Evolutionary conservation across 2,113 vertebrate species (phyloP).

Genomic region (Morphnarchus princeps): DNA sequence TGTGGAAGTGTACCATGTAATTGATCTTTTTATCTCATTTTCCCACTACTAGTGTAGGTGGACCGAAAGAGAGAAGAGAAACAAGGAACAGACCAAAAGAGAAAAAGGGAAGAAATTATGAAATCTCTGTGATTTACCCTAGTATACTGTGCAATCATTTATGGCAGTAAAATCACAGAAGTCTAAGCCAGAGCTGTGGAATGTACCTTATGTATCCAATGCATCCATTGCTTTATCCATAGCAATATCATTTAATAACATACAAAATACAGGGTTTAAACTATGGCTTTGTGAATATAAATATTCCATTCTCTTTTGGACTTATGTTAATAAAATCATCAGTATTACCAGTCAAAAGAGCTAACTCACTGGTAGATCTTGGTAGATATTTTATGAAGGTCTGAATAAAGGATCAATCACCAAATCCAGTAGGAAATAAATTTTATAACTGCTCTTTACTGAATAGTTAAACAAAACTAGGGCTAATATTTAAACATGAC

Average conservation of each 20-base stretch:
- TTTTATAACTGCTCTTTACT: background rate
- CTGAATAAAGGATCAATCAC: slow-evolving; percentile 59
- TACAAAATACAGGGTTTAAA: background rate
- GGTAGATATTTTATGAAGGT: slow-evolving; percentile 46
- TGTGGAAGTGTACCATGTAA: background rate
- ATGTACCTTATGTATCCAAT: background rate
- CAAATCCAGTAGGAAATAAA: background rate
- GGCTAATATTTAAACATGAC: background rate
- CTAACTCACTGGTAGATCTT: background rate
- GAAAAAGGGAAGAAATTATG: background rate
- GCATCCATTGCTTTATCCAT: background rate
- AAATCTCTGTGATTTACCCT: background rate
- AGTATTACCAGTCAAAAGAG: background rate
- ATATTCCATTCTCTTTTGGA: background rate
- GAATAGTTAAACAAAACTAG: slow-evolving; percentile 29
- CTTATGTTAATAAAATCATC: background rate
- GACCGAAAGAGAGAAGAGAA: background rate
- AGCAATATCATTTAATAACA: background rate
- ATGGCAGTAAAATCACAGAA: background rate
- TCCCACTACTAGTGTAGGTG: background rate
- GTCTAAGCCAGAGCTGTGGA: background rate
- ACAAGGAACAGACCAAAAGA: background rate
- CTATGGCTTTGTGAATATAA: background rate
- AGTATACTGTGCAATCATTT: background rate
- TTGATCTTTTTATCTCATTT: background rate